phyloP scores from a whole-genome alignment of 1,140 invertebrate genomes.

The Papilio glaucus region DNA sequence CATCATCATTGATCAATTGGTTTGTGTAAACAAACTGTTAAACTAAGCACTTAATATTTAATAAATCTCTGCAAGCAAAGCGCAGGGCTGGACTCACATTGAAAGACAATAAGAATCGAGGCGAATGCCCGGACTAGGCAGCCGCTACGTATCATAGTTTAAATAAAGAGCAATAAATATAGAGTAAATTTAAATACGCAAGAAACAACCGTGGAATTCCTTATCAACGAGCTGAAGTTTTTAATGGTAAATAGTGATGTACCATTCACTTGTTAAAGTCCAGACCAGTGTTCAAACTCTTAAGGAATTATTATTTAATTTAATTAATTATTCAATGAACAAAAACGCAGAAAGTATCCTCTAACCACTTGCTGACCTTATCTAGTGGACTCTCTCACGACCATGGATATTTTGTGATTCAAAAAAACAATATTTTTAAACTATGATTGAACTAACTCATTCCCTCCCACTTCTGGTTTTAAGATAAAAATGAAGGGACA shows the following conservation, averaged over 20 bases:
- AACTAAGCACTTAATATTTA: background rate
- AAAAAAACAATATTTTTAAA: no score
- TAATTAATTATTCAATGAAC: no score
- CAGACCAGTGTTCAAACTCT: background rate
- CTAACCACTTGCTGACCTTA: no score
- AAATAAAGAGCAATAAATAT: constrained; percentile 30
- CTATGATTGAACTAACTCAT: no score
- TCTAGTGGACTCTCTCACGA: no score
- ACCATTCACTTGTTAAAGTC: background rate
- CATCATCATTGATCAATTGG: no score
- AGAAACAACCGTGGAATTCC: constrained; percentile 38
- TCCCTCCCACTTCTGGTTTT: no score
- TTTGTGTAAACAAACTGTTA: background rate
- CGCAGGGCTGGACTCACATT: background rate
- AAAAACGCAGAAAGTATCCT: no score
- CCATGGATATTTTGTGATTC: no score
- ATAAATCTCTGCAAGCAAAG: background rate
- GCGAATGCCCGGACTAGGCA: background rate
- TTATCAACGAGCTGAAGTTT: constrained; percentile 33
- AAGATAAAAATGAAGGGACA: no score
- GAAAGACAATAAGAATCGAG: background rate
- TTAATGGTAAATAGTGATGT: constrained; percentile 31
- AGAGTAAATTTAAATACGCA: constrained; percentile 33
- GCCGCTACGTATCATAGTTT: background rate
- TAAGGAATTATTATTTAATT: no score